phyloP scores from a whole-genome alignment of 2,797 vertebrate species.

The Malurus leucopterus region DNA sequence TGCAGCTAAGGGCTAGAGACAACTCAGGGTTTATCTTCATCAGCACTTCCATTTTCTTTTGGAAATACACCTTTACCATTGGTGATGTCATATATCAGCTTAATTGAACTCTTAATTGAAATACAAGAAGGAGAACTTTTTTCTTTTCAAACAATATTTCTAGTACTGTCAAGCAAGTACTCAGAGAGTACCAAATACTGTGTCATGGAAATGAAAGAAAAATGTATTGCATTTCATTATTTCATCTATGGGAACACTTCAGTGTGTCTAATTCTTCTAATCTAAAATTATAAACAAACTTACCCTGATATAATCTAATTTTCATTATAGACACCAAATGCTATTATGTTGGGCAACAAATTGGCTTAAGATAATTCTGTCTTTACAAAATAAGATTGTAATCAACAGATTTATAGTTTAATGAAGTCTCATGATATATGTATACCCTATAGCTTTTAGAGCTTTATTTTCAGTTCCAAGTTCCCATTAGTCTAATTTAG shows the following conservation, averaged over 20 bases:
- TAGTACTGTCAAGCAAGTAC: neutral
- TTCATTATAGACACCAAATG: slow-evolving; percentile 14
- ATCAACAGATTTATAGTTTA: slow-evolving; percentile 33
- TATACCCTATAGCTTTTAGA: slow-evolving; percentile 9
- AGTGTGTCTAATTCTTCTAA: neutral
- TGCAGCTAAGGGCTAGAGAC: neutral
- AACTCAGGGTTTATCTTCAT: neutral
- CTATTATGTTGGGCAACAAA: slow-evolving; percentile 25
- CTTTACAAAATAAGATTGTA: slow-evolving; percentile 30
- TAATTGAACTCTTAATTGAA: neutral
- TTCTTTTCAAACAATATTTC: neutral
- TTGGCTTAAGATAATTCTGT: slow-evolving; percentile 42
- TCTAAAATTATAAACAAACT: slow-evolving; percentile 41
- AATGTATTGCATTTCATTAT: neutral
- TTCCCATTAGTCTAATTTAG: slow-evolving; percentile 16
- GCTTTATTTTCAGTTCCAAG: neutral
- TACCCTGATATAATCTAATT: slow-evolving; percentile 19
- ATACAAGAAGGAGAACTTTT: neutral
- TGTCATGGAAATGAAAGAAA: neutral
- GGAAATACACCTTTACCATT: neutral
- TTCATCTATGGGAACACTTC: neutral
- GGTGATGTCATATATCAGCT: neutral
- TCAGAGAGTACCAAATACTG: neutral
- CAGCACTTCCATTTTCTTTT: neutral
- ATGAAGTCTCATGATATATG: slow-evolving; percentile 9